Conservation (phyloP, 1,140 invertebrate genomes). For the Diprion similis region DNA sequence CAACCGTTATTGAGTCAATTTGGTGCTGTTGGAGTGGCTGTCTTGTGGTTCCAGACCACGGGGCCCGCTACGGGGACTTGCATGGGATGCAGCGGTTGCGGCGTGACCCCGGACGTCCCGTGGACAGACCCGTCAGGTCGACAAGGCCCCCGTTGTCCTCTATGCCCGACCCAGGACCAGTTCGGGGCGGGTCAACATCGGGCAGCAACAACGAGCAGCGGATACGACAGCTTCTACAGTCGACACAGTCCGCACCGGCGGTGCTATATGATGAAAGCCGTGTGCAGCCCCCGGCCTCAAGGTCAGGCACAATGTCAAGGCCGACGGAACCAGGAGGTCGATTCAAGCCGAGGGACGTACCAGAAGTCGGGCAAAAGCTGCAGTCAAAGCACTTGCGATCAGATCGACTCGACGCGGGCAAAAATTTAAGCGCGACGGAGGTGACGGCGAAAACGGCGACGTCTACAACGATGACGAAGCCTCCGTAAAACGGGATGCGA, state of each 20-base stretch:
- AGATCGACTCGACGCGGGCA: too few species aligned
- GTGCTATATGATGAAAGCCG: constrained; percentile 44
- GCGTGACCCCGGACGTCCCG: constrained; percentile 27
- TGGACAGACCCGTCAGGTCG: neutral
- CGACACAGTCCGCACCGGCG: constrained; percentile 42
- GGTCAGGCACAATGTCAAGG: too few species aligned
- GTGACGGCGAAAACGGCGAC: too few species aligned
- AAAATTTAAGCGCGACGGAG: too few species aligned
- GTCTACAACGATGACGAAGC: too few species aligned
- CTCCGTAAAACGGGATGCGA: too few species aligned
- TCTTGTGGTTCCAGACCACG: constrained; percentile 32
- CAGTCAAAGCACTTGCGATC: too few species aligned
- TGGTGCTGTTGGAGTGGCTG: constrained; percentile 28
- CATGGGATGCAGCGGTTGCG: constrained; percentile 30
- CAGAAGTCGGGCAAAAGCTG: too few species aligned
- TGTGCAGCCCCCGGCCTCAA: constrained; percentile 15
- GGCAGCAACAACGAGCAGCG: constrained; percentile 42
- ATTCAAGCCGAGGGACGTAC: too few species aligned
- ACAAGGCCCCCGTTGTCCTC: constrained; percentile 1
- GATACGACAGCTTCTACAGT: constrained; percentile 48
- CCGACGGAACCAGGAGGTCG: too few species aligned
- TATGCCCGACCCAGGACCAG: neutral
- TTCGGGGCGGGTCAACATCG: constrained; percentile 30
- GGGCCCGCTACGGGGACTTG: constrained; percentile 26
- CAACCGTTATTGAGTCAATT: neutral